Base-by-base conservation (phyloP, 2,888 invertebrate genomes). In the Melanostoma scalare region DNA sequence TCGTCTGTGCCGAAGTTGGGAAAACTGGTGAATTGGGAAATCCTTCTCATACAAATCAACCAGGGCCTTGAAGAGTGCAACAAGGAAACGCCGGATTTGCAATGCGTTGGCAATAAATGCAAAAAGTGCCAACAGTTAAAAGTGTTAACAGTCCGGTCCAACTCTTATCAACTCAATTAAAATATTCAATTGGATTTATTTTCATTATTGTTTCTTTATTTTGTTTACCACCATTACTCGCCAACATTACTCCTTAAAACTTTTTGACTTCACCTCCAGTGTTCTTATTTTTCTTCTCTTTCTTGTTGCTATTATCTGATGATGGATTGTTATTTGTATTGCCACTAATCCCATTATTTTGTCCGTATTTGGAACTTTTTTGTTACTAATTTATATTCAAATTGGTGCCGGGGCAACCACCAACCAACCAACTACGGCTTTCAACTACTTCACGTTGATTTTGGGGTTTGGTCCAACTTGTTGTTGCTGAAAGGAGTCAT, bases 391-490 rank as follows among this genome's bases (percentile, higher is more conserved):
- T 68, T 6, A 48, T 46, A 58, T 69, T 65, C 9, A 89, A 82
- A 88, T 6, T 0, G 91, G 90, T 0, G 90, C 87, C 0, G 90
- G 88, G 2, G 90, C 89, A 36, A 90, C 87, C 87, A n/a, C n/a
- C n/a, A n/a, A n/a, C n/a, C n/a, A n/a, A n/a, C n/a, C n/a, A n/a
- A n/a, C 88, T 90, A 4, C 90, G 89, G 86, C 89, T 91, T 44
- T 90, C 89, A 50, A 87, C 20, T 20, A 20, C 73, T 63, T 90
- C 90, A 6, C 88, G 88, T 86, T 84, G 90, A 53, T 88, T 91
- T 79, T 92, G 90, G 0, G 91, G 86, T 89, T 92, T 80, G 84
- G 91, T n/a, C 93, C 93, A 93, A 60, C 90, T 90, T 2, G 89
- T 85, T 9, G 87, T 71, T 30, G 81, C 20, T 20, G 20, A n/a